phyloP scores from a whole-genome alignment of 2,888 invertebrate genomes.

The Drosophila vallismaia region DNA sequence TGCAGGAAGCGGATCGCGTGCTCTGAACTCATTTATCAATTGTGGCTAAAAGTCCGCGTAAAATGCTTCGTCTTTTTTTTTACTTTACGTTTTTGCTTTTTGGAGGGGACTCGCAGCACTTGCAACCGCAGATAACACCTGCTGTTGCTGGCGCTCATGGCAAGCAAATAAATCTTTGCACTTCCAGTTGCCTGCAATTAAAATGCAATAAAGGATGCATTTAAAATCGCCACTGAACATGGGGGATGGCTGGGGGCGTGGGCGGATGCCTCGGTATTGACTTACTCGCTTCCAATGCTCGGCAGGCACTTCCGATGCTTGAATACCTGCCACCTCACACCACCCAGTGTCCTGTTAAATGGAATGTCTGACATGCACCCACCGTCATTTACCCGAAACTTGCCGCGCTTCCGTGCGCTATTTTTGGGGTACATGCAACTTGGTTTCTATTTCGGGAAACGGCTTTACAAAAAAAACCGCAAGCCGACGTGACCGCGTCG shows the following conservation, averaged over 20 bases:
- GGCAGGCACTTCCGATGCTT: constrained; percentile 15
- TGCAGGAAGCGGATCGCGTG: constrained; percentile 57
- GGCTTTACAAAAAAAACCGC: constrained; percentile 56
- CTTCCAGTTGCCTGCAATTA: constrained; percentile 61
- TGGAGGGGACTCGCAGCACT: constrained; percentile 8
- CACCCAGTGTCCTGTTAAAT: constrained; percentile 57
- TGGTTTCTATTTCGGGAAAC: constrained; percentile 61
- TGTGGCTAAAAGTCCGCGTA: constrained; percentile 60
- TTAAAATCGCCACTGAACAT: constrained; percentile 54
- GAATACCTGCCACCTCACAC: neutral
- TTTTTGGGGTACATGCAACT: constrained; percentile 69
- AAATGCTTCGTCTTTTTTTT: constrained; percentile 46
- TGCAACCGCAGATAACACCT: constrained; percentile 66
- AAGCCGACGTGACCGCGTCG: constrained; percentile 61
- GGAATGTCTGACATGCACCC: constrained; percentile 68
- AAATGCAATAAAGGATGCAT: constrained; percentile 79
- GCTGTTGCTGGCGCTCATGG: constrained; percentile 41
- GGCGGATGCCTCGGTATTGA: constrained; percentile 47
- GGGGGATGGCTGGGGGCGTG: neutral
- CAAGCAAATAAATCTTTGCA: constrained; percentile 60
- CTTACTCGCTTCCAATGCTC: constrained; percentile 51
- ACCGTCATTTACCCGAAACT: constrained; percentile 1
- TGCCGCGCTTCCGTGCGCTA: constrained; percentile 43
- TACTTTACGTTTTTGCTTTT: neutral
- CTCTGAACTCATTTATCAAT: constrained; percentile 60